Percentiles rank a stretch among this genome's conserved stretches.
Evolutionary conservation across 2,888 invertebrate species (phyloP).

Genomic region (Brenthis daphne): DNA sequence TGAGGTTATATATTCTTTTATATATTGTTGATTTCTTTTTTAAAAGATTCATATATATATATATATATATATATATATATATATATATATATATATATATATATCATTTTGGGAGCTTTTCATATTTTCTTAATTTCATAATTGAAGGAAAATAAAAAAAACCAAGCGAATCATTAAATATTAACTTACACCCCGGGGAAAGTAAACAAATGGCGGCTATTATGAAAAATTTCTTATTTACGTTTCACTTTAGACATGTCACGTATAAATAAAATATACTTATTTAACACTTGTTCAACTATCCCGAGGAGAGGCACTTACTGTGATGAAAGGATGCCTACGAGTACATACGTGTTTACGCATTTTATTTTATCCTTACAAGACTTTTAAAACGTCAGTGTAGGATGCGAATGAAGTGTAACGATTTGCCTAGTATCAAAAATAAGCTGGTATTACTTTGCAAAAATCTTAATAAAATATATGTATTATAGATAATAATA

Average conservation of each 20-base stretch:
- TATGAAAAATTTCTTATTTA: constrained; percentile 26
- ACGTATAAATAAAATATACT: constrained; percentile 23
- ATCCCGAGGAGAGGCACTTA: constrained; percentile 31
- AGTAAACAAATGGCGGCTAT: constrained; percentile 27
- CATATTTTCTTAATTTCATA: constrained; percentile 6
- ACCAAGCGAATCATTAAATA: constrained; percentile 22
- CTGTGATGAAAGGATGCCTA: constrained; percentile 37
- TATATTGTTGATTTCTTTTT: no score
- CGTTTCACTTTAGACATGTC: constrained; percentile 19
- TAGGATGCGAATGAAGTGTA: constrained; percentile 7
- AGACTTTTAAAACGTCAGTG: constrained; percentile 28
- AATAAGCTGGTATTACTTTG: no score
- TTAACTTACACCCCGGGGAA: constrained; percentile 16
- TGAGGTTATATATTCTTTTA: no score
- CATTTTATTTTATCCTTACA: constrained; percentile 39
- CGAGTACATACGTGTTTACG: constrained; percentile 42
- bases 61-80: no score
- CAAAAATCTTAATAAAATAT: not conserved
- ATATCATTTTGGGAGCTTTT: not conserved
- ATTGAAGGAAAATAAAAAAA: not conserved
- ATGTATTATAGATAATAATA: no score
- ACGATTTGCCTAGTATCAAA: not conserved
- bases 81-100: no score
- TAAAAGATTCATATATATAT: no score
- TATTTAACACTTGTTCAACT: constrained; percentile 26